Percentiles rank a stretch among this genome's conserved stretches.
Evolutionary conservation across 1,140 invertebrate genomes (phyloP).

Genomic region (Ptiloglossa arizonensis): DNA sequence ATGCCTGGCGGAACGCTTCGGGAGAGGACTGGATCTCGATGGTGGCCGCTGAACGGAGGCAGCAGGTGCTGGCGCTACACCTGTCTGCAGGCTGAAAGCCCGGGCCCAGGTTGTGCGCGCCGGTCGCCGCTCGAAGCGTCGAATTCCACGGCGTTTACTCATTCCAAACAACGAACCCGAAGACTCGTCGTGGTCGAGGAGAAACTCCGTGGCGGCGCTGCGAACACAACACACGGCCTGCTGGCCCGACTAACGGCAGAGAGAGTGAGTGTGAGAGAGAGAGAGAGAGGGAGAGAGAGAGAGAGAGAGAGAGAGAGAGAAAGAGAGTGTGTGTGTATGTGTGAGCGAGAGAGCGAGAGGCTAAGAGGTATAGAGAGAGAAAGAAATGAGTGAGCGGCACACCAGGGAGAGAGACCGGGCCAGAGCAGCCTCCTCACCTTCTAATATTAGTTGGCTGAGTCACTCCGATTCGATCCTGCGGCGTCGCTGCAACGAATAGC

Average conservation of each 20-base stretch:
- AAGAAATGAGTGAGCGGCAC: slow-evolving; percentile 13
- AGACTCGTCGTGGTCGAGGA: slow-evolving; percentile 55
- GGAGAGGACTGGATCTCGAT: background rate
- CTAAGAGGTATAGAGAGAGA: background rate
- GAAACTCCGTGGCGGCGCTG: slow-evolving; percentile 56
- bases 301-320: background rate
- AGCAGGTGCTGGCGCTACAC: slow-evolving; percentile 73
- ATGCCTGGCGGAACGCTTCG: background rate
- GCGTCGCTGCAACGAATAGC: slow-evolving; percentile 8
- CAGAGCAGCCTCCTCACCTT: slow-evolving; percentile 59
- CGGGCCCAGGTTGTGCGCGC: slow-evolving; percentile 54
- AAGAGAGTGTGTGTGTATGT: too few species aligned
- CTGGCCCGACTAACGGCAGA: background rate
- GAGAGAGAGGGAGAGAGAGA: background rate
- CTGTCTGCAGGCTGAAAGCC: slow-evolving; percentile 66
- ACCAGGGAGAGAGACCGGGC: slow-evolving; percentile 41
- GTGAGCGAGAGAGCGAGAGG: background rate
- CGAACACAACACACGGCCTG: background rate
- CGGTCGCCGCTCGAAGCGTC: slow-evolving; percentile 63
- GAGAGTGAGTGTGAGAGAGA: background rate
- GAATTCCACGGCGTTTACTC: slow-evolving; percentile 76
- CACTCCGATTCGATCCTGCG: slow-evolving; percentile 52
- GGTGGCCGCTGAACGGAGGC: slow-evolving; percentile 44
- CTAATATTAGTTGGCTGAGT: slow-evolving; percentile 71
- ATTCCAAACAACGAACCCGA: slow-evolving; percentile 71